Evolutionary conservation across 2,888 invertebrate species (phyloP).

Genomic region (Pterostichus niger): DNA sequence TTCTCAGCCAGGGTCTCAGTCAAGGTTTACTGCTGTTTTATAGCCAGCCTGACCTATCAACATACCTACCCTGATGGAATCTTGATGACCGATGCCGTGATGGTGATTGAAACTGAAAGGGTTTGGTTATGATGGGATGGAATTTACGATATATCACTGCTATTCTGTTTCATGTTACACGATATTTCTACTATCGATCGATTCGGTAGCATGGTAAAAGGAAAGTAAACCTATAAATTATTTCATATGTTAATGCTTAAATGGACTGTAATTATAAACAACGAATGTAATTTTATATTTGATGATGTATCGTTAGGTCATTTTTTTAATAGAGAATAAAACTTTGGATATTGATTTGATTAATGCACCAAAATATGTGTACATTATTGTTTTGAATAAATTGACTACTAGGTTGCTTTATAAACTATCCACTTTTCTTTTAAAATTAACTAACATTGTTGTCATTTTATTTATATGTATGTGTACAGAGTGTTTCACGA

Average conservation of each 20-base stretch:
- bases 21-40: conserved; percentile 5
- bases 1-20: background rate
- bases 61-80: conserved; percentile 35
- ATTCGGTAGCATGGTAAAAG: background rate
- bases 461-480: too few relatives aligned
- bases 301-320: too few relatives aligned
- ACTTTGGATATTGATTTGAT: too few relatives aligned
- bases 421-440: too few relatives aligned
- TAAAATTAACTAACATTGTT: too few relatives aligned
- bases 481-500: too few relatives aligned
- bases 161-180: conserved; percentile 30
- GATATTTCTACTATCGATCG: conserved; percentile 40
- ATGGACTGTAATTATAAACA: background rate
- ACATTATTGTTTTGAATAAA: too few relatives aligned
- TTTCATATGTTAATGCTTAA: background rate
- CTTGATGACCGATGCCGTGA: conserved; percentile 23
- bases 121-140: conserved; percentile 5
- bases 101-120: conserved; percentile 33
- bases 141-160: conserved; percentile 31
- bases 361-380: too few relatives aligned
- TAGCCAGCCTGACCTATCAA: conserved; percentile 8
- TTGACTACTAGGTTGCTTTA: too few relatives aligned
- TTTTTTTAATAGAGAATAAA: too few relatives aligned
- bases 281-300: background rate
- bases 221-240: background rate